Conservation (phyloP, 2,888 invertebrate species). For the Anthophora plumipes region DNA sequence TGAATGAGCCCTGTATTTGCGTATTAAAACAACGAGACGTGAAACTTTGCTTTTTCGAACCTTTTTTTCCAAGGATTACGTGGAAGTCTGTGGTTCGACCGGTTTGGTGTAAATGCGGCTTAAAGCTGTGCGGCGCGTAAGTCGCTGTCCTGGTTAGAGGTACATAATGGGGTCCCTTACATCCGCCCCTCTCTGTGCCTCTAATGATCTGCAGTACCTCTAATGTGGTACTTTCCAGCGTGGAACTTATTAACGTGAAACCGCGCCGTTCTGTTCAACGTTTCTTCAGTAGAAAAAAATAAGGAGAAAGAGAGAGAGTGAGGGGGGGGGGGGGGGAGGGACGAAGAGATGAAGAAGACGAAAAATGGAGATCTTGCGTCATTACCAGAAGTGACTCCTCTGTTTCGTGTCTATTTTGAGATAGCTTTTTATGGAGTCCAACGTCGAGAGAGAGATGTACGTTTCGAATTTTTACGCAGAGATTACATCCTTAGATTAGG, state of each 20-base stretch:
- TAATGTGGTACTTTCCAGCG: constrained; percentile 35
- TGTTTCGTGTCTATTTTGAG: constrained; percentile 3
- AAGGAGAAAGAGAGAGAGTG: neutral
- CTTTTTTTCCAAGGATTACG: constrained; percentile 26
- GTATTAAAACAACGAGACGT: constrained; percentile 1
- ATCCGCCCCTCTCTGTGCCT: constrained; percentile 39
- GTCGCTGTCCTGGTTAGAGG: constrained; percentile 60
- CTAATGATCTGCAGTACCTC: constrained; percentile 37
- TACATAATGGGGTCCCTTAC: constrained; percentile 60
- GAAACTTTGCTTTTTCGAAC: neutral
- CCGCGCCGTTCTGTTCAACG: neutral
- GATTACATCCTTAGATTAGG: constrained; percentile 2
- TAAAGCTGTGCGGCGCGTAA: constrained; percentile 45
- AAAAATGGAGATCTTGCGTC: constrained; percentile 16
- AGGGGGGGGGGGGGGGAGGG: neutral
- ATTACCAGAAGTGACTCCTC: constrained; percentile 1
- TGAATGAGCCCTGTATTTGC: neutral
- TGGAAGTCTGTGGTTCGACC: constrained; percentile 26
- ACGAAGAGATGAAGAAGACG: neutral
- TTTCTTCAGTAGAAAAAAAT: neutral
- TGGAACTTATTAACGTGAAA: constrained; percentile 39
- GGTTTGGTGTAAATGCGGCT: constrained; percentile 50
- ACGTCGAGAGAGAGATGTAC: neutral
- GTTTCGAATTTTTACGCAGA: constrained; percentile 1
- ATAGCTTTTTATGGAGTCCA: neutral